phyloP scores from a whole-genome alignment of 2,797 vertebrate genomes.

The Acrossocheilus wenchowensis region DNA sequence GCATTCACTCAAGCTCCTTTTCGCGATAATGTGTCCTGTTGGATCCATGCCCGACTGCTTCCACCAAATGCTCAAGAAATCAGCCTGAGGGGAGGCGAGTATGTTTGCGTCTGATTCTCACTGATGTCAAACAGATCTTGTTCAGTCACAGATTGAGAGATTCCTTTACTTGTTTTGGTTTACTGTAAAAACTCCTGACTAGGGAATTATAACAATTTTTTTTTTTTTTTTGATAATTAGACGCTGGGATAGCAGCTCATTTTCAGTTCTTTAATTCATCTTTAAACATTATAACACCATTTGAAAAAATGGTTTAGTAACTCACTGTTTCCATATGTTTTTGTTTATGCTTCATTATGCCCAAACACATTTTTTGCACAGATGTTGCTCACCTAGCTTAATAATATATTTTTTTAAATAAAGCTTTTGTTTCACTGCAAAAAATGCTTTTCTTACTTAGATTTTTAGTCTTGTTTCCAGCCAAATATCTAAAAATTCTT shows the following conservation, averaged over 20 bases:
- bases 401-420: not conserved
- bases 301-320: not conserved
- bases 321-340: not conserved
- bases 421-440: not conserved
- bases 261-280: not conserved
- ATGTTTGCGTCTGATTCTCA: slow-evolving; percentile 29
- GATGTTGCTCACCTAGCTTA: not conserved
- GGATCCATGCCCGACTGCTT: slow-evolving; percentile 35
- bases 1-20: slow-evolving; percentile 19
- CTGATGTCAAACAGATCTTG: slow-evolving; percentile 41
- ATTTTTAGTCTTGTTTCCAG: too few species aligned
- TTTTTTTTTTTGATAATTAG: not conserved
- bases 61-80: slow-evolving; percentile 17
- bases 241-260: not conserved
- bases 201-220: too few species aligned
- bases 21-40: slow-evolving; percentile 31
- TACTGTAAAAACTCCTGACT: not conserved
- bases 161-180: not conserved
- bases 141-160: slow-evolving; percentile 10
- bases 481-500: too few species aligned
- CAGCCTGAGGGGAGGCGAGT: slow-evolving; percentile 4
- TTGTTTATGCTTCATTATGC: not conserved
- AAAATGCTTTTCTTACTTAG: too few species aligned
- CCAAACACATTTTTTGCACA: not conserved
- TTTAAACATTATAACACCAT: not conserved